A percentile compares a stretch with the other conserved stretches of the same genome.
phyloP scores from a whole-genome alignment of 1,140 invertebrate species.

The Halesus radiatus region DNA sequence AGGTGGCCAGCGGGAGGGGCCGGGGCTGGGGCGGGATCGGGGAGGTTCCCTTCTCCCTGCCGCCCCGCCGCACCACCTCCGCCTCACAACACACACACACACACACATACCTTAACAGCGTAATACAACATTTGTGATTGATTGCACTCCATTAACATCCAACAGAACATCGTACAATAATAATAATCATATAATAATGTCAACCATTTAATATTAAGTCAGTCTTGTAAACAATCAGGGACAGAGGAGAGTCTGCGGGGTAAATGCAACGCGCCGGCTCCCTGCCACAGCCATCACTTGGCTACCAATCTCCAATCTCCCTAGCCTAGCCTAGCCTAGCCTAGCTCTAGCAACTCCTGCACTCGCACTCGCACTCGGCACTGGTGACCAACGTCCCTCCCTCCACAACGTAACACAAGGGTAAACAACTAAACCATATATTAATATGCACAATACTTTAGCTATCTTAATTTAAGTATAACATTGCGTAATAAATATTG shows the following conservation, averaged over 20 bases:
- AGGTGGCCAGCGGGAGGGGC: too few relatives aligned
- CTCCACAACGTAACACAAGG: background rate
- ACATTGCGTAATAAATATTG: slow-evolving; percentile 58
- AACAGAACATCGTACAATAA: slow-evolving; percentile 53
- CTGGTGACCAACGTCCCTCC: background rate
- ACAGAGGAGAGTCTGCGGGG: slow-evolving; percentile 49
- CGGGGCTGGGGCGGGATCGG: too few relatives aligned
- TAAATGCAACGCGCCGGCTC: slow-evolving; percentile 40
- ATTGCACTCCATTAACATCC: slow-evolving; percentile 54
- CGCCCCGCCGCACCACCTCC: background rate
- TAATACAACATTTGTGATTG: slow-evolving; percentile 57
- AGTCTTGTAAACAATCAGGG: slow-evolving; percentile 59
- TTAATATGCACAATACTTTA: slow-evolving; percentile 52
- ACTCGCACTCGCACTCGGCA: slow-evolving; percentile 47
- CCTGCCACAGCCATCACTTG: slow-evolving; percentile 24
- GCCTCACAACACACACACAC: slow-evolving; percentile 51
- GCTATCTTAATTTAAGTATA: slow-evolving; percentile 57
- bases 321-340: background rate
- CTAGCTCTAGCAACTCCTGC: slow-evolving; percentile 47
- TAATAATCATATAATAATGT: slow-evolving; percentile 56
- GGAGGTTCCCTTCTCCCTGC: too few relatives aligned
- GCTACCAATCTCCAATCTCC: slow-evolving; percentile 6
- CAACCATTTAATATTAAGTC: slow-evolving; percentile 56
- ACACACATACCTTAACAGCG: slow-evolving; percentile 48
- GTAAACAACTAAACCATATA: slow-evolving; percentile 39